Evolutionary conservation across 2,113 vertebrate species (phyloP), one percentile per base, ranked within the genome.

Genomic region (Epinephelus cyanopodus): DNA sequence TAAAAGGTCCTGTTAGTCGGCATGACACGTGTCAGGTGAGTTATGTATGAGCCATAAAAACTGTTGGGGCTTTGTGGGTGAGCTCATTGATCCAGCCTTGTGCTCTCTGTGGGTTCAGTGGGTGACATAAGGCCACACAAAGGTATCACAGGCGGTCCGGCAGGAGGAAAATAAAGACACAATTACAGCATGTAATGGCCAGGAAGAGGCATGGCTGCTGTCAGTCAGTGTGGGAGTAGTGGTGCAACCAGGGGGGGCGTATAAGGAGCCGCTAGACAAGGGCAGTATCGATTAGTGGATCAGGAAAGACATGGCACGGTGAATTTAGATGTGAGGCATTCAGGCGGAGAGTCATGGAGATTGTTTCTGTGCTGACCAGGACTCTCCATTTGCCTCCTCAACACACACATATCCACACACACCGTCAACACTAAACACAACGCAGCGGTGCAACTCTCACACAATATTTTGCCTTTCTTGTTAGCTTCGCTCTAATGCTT

Each of bases 101-200:
- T 47, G 66, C 53, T 85, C 54, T 76, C 58, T 71, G 63, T 54
- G 54, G 65, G 74, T 84, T 75, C 71, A 66, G 75, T 27, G 75
- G 82, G 85, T 74, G 73, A 79, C 82, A 88, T 77, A 62, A 84
- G 75, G 69, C 73, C 71, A 57, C 66, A 25, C 23, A 74, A 63
- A 62, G 70, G 63, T 52, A 85, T 66, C 54, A 23, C 25, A 3
- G 13, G n/a, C 27, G 11, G 23, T 71, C 74, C 42, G 8, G 29
- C 70, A 29, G 62, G 85, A 87, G 88, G 75, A 78, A 83, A 85
- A 84, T 89, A 89, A 90, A 90, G 81, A 94, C 92, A 93, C 90
- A 92, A 92, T 95, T 92, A 92, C 87, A 82, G 87, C 15, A 13
- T 76, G 88, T 91, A 90, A 92, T 91, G 90, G 87, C 78, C 50